A percentile compares a stretch with the other conserved stretches of the same genome.
These are phyloP conservation scores for Syngnathus scovelli DNA, from an alignment of 2,113 vertebrate genomes.

Conservation along the genomic window DNA sequence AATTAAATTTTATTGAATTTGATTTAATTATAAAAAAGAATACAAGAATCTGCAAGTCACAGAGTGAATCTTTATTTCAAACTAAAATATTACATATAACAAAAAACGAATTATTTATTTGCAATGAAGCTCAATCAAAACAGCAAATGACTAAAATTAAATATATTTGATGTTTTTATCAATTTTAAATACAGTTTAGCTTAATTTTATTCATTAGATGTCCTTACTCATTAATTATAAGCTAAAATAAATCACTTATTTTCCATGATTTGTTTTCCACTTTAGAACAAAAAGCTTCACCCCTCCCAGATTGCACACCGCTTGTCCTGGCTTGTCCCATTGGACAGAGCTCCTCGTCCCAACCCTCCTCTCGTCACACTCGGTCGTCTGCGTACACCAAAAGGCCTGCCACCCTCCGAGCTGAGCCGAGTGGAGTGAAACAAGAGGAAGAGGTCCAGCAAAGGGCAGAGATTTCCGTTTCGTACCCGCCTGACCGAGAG, in stretches of 20 bases:
- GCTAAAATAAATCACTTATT: background rate
- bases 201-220: background rate
- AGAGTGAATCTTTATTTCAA: background rate
- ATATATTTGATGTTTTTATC: background rate
- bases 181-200: background rate
- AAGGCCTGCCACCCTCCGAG: constrained; percentile 19
- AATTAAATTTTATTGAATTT: background rate
- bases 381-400: constrained; percentile 33
- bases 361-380: constrained; percentile 18
- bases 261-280: constrained; percentile 8
- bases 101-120: background rate
- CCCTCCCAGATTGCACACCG: constrained; percentile 16
- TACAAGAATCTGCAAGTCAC: background rate
- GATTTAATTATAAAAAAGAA: background rate
- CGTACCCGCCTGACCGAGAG: constrained; percentile 66
- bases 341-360: constrained; percentile 52
- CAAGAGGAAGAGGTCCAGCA: constrained; percentile 26
- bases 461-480: constrained; percentile 12
- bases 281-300: constrained; percentile 54
- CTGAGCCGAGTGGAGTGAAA: constrained; percentile 30
- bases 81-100: background rate
- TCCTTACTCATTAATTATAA: background rate
- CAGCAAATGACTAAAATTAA: background rate
- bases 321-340: constrained; percentile 42
- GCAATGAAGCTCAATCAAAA: background rate